Conservation (phyloP, 2,113 vertebrate genomes). For the Steatornis caripensis region DNA sequence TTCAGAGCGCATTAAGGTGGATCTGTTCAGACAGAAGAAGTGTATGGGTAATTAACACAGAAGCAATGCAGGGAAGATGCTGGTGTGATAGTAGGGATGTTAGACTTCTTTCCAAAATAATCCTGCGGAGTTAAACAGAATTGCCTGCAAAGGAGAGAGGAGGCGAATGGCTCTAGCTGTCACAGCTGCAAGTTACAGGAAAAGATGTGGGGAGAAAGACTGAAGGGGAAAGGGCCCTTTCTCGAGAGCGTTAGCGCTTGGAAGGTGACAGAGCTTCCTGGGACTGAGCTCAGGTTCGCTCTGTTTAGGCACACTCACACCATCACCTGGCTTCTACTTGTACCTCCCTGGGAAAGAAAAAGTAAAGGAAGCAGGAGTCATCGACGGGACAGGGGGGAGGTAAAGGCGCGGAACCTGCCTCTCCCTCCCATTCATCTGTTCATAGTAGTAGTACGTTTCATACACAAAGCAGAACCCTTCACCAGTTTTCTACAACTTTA, state of each 20-base stretch:
- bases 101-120: neutral
- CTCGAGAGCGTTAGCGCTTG: neutral
- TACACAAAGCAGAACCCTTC: neutral
- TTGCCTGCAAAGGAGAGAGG: neutral
- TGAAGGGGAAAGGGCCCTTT: no score
- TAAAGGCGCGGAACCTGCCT: neutral
- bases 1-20: neutral
- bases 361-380: neutral
- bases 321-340: neutral
- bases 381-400: fast-evolving
- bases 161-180: neutral
- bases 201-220: neutral
- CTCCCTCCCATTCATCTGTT: no score
- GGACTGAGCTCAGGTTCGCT: neutral
- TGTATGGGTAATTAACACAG: neutral
- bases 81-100: neutral
- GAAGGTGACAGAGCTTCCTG: neutral
- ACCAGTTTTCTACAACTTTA: neutral
- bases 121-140: neutral
- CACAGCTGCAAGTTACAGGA: neutral
- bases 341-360: neutral
- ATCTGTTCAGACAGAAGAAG: neutral
- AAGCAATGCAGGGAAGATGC: neutral
- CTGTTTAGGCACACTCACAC: neutral
- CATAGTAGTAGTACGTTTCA: neutral